Evolutionary conservation across 2,888 invertebrate genomes (phyloP).

Genomic region (Spodoptera littoralis): DNA sequence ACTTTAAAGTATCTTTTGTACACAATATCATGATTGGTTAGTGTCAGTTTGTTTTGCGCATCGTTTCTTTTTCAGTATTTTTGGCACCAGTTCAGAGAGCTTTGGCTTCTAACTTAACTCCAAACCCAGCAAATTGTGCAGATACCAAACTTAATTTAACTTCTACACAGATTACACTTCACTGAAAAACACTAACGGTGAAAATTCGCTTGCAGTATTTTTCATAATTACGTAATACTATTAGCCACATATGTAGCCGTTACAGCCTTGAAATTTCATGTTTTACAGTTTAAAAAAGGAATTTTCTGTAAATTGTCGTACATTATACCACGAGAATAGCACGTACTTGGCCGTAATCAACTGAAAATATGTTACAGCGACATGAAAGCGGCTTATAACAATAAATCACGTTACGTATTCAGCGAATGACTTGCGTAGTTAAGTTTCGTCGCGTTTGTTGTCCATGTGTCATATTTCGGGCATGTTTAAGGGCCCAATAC

Average conservation of each 20-base stretch:
- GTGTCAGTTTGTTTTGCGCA: slow-evolving; percentile 6
- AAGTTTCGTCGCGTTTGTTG: slow-evolving; percentile 42
- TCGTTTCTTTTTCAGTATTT: slow-evolving; percentile 9
- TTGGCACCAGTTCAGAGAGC: slow-evolving; percentile 17
- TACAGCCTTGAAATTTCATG: slow-evolving; percentile 31
- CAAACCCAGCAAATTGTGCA: slow-evolving; percentile 9
- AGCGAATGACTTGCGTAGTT: slow-evolving; percentile 36
- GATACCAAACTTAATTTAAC: slow-evolving; percentile 25
- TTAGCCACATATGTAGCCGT: slow-evolving; percentile 19
- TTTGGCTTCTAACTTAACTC: slow-evolving; percentile 9
- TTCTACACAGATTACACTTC: slow-evolving; percentile 11
- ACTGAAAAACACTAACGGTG: slow-evolving; percentile 13
- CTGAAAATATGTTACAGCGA: slow-evolving; percentile 44
- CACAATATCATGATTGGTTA: too few species aligned
- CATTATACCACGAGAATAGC: slow-evolving; percentile 24
- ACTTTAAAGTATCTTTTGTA: too few species aligned
- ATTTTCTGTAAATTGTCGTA: slow-evolving; percentile 36
- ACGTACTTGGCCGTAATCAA: slow-evolving; percentile 37
- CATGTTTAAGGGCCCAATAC: slow-evolving; percentile 64
- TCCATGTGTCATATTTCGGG: slow-evolving; percentile 64
- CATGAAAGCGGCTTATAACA: slow-evolving; percentile 46
- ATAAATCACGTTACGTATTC: slow-evolving; percentile 52
- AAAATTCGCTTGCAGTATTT: slow-evolving; percentile 13
- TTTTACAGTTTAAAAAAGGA: slow-evolving; percentile 29
- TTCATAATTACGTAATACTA: slow-evolving; percentile 28